Evolutionary conservation across 1,140 invertebrate species (phyloP), one percentile per base, ranked within the genome.

Genomic region (Drosophila arizonae): DNA sequence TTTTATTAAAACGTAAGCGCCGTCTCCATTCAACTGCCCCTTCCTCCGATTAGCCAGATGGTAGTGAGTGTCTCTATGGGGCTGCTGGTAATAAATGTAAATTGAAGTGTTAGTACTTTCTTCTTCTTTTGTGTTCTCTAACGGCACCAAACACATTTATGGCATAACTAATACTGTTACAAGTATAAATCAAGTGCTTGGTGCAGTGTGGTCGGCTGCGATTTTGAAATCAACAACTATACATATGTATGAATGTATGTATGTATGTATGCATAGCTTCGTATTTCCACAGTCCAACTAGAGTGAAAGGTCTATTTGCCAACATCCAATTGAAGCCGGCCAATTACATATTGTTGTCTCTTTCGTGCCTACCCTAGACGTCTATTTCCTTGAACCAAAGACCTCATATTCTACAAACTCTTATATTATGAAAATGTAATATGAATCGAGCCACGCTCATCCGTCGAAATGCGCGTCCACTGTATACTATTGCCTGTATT

Each of bases 1-100:
- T 79, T 86, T 85, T 45, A 71, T 74, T 71, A 72, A 69, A 72
- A 71, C 58, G 54, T 17, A 72, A 48, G 21, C 45, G 57, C 72
- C 68, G 65, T 60, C 52, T 56, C 71, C 28, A 33, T 9, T 9
- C n/a, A 26, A 26, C 26, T 28, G 3, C n/a, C 26, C 24, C 26
- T 11, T 10, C 39, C 48, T 1, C n/a, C 57, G 57, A 73, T 77
- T 72, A 62, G 68, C 50, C 56, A 80, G 63, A 56, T 60, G 71
- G 55, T 68, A 28, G 46, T 15, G 43, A 41, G 4, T 17, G 36
- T 51, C 69, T 64, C 48, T 76, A 41, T 61, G 8, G 1, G 46
- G 54, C 72, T 69, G 36, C 57, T 60, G 64, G 65, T 71, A 54
- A 64, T 60, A 48, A 41, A 71, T 64, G 65, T 62, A 67, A 72